Evolutionary conservation across 2,888 invertebrate species (phyloP).

Genomic region (Nesidiocoris tenuis): DNA sequence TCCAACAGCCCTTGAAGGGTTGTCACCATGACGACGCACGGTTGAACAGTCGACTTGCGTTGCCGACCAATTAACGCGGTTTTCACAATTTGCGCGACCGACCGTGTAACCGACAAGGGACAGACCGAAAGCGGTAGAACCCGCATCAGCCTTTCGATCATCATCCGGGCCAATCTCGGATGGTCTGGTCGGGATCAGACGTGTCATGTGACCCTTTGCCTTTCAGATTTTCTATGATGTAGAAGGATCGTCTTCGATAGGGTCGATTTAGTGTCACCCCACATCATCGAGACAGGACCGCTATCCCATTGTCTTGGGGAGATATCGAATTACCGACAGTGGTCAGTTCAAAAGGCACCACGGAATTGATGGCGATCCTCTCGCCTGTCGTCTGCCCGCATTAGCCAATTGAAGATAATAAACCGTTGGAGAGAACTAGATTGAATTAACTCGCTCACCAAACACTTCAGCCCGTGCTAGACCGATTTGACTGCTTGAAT

Average conservation of each 20-base stretch:
- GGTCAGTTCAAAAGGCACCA: conserved; percentile 25
- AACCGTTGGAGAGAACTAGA: conserved; percentile 11
- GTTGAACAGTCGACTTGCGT: conserved; percentile 19
- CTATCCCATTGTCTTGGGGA: conserved; percentile 25
- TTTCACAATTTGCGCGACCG: conserved; percentile 26
- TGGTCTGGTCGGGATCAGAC: neutral
- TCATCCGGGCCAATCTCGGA: neutral
- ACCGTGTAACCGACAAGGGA: conserved; percentile 23
- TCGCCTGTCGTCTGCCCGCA: conserved; percentile 27
- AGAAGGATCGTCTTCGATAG: neutral
- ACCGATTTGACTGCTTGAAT: neutral
- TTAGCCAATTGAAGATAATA: conserved; percentile 37
- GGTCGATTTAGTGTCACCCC: conserved; percentile 7
- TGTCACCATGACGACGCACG: neutral
- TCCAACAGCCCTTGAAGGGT: neutral
- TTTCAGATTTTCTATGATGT: conserved; percentile 5
- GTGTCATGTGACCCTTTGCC: conserved; percentile 25
- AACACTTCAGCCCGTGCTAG: conserved; percentile 16
- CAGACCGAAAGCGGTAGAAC: neutral
- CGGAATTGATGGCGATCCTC: conserved; percentile 8
- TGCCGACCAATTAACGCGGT: conserved; percentile 28
- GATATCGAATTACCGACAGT: conserved; percentile 31
- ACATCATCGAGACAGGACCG: conserved; percentile 2
- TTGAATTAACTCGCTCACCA: conserved; percentile 33
- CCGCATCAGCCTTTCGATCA: neutral